Conservation (phyloP, 2,113 vertebrate species). For the Anolis sagrei region DNA sequence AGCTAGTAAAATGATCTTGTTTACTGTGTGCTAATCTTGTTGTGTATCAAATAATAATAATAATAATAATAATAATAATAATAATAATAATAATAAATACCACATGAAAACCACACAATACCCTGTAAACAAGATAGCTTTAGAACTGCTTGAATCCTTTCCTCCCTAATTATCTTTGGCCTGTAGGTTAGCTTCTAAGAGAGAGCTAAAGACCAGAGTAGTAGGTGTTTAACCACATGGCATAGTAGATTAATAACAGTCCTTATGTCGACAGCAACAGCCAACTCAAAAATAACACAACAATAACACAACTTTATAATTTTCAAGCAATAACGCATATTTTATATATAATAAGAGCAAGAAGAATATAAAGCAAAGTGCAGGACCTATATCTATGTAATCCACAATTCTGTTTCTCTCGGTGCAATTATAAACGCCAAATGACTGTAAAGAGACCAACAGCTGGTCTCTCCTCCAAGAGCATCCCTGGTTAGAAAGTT, state of each 20-base stretch:
- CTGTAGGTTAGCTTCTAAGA: too few species aligned
- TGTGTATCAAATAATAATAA: too few species aligned
- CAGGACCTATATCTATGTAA: neutral
- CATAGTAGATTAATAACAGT: neutral
- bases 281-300: neutral
- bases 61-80: too few species aligned
- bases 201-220: neutral
- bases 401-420: neutral
- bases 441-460: neutral
- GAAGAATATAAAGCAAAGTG: neutral
- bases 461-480: neutral
- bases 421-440: neutral
- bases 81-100: too few species aligned
- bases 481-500: neutral
- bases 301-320: neutral
- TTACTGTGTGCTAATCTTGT: too few species aligned
- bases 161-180: too few species aligned
- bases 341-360: neutral
- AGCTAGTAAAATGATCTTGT: too few species aligned
- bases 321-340: neutral
- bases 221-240: neutral
- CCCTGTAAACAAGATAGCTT: too few species aligned
- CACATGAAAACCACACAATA: too few species aligned
- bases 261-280: neutral
- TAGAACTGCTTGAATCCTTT: too few species aligned